A percentile compares a stretch with the other conserved stretches of the same genome.
These are phyloP conservation scores for Eledona agricola DNA, from an alignment of 2,888 invertebrate species.

Conservation along the genomic window DNA sequence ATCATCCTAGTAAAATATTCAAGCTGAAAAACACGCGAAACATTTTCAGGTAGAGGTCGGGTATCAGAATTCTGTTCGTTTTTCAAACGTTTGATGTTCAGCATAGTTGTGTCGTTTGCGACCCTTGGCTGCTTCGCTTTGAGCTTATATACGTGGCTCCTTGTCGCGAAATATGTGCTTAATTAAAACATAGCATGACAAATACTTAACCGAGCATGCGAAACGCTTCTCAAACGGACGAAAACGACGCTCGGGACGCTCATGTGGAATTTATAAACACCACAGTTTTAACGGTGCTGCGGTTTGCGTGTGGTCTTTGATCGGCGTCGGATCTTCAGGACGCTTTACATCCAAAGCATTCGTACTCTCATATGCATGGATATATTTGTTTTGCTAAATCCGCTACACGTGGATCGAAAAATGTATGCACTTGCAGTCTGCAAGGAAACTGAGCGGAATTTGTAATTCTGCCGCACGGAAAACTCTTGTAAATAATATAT, in stretches of 20 bases:
- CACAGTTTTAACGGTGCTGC: slow-evolving; percentile 11
- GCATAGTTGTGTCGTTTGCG: slow-evolving; percentile 48
- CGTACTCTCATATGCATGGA: too few species aligned
- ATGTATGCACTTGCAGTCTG: too few species aligned
- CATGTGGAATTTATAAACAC: slow-evolving; percentile 34
- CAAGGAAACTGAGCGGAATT: too few species aligned
- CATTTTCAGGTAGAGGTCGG: slow-evolving; percentile 26
- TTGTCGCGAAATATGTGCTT: slow-evolving; percentile 60
- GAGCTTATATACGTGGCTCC: slow-evolving; percentile 51
- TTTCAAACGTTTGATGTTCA: slow-evolving; percentile 48
- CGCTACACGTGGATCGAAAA: too few species aligned
- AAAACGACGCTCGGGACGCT: slow-evolving; percentile 29
- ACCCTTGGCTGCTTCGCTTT: slow-evolving; percentile 54
- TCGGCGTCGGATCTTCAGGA: too few species aligned
- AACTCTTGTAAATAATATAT: too few species aligned
- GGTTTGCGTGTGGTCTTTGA: slow-evolving; percentile 14
- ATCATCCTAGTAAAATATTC: slow-evolving; percentile 27
- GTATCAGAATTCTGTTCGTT: slow-evolving; percentile 50
- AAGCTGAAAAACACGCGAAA: slow-evolving; percentile 12
- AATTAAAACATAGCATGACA: slow-evolving; percentile 62
- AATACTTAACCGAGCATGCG: slow-evolving; percentile 58
- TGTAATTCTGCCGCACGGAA: too few species aligned
- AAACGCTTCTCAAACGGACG: slow-evolving; percentile 49
- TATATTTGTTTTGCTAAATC: too few species aligned
- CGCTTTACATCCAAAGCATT: too few species aligned